phyloP scores from a whole-genome alignment of 2,888 invertebrate species.

The Cheilosia pagana region DNA sequence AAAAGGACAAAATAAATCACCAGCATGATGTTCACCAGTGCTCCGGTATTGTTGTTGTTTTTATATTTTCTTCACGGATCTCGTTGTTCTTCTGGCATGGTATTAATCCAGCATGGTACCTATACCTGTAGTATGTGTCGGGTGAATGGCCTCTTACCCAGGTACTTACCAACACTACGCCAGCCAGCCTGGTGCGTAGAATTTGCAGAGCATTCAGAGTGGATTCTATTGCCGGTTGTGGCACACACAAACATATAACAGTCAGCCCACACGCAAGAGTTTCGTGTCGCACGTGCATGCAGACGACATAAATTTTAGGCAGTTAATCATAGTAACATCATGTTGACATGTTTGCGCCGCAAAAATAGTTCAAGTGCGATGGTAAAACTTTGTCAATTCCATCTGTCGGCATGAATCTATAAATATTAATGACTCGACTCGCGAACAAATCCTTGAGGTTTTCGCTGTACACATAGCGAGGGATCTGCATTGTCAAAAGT shows the following conservation, averaged over 20 bases:
- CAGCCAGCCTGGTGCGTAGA: slow-evolving; percentile 19
- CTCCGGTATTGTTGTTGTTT: background rate
- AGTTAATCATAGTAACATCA: slow-evolving; percentile 52
- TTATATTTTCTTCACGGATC: slow-evolving; percentile 4
- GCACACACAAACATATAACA: slow-evolving; percentile 57
- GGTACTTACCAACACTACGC: slow-evolving; percentile 15
- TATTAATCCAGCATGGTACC: slow-evolving; percentile 27
- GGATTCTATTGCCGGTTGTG: slow-evolving; percentile 10
- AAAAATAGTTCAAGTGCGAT: background rate
- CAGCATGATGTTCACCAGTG: slow-evolving; percentile 34
- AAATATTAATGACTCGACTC: slow-evolving; percentile 58
- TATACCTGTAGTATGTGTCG: slow-evolving; percentile 14
- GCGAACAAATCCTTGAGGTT: slow-evolving; percentile 24
- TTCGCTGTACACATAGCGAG: background rate
- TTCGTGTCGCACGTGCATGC: slow-evolving; percentile 40
- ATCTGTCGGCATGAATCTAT: slow-evolving; percentile 48
- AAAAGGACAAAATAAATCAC: slow-evolving; percentile 59
- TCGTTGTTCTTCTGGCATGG: slow-evolving; percentile 18
- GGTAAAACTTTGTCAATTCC: slow-evolving; percentile 46
- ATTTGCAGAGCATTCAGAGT: slow-evolving; percentile 28
- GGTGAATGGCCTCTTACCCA: slow-evolving; percentile 42
- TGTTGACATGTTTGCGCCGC: slow-evolving; percentile 32
- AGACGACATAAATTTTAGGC: slow-evolving; percentile 8
- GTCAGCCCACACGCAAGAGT: slow-evolving; percentile 41
- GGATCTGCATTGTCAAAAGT: background rate